Evolutionary conservation across 2,888 invertebrate genomes (phyloP).

Genomic region (Onchidella celtica): DNA sequence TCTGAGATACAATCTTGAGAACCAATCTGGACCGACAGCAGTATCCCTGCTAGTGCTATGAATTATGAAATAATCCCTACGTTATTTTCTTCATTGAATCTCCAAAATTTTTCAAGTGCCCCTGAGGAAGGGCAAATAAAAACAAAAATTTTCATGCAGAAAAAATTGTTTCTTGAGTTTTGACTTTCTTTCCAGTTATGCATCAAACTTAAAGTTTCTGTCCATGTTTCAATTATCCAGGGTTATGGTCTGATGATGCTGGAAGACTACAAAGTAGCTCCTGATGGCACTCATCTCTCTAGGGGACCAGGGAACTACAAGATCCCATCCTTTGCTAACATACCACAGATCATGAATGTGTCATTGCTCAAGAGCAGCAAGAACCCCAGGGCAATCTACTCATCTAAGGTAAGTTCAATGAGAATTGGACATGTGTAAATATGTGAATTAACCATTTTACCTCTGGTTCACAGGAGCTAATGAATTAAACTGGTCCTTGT

Average conservation of each 20-base stretch:
- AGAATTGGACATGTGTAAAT: not conserved
- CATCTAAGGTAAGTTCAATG: slow-evolving; percentile 89
- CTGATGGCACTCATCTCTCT: slow-evolving; percentile 89
- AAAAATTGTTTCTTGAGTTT: too few relatives aligned
- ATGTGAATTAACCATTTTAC: not conserved
- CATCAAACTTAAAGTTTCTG: too few relatives aligned
- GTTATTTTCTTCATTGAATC: too few relatives aligned
- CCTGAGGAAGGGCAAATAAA: too few relatives aligned
- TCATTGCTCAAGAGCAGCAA: slow-evolving; percentile 93
- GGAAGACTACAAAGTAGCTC: slow-evolving; percentile 93
- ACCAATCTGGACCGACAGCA: too few relatives aligned
- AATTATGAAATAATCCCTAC: too few relatives aligned
- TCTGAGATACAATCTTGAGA: too few relatives aligned
- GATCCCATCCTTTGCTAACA: slow-evolving; percentile 94
- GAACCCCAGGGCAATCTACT: slow-evolving; percentile 94
- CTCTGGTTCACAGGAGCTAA: not conserved
- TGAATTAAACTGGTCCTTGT: not conserved
- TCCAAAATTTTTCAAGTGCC: too few relatives aligned
- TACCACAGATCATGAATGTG: slow-evolving; percentile 95
- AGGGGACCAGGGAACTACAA: slow-evolving; percentile 96
- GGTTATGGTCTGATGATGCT: slow-evolving; percentile 95
- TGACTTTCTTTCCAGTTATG: too few relatives aligned
- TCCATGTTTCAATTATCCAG: too few relatives aligned
- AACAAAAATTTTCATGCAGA: too few relatives aligned
- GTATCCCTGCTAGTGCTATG: too few relatives aligned